These are phyloP conservation scores for Cephalotes varians DNA, from an alignment of 2,888 invertebrate species.

Conservation along the genomic window DNA sequence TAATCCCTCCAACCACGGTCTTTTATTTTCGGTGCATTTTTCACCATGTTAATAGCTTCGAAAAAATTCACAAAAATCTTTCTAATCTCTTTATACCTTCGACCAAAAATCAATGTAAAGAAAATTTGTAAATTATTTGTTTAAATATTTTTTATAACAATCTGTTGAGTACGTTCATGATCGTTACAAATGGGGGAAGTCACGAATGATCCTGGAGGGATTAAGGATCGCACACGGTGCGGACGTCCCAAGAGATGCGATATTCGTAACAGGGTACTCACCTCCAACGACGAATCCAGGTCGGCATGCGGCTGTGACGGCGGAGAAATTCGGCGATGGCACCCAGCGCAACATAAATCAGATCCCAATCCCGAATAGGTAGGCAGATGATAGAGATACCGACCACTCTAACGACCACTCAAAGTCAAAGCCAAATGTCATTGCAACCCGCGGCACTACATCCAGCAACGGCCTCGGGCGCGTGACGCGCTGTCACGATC, in stretches of 20 bases:
- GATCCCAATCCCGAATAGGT: constrained; percentile 56
- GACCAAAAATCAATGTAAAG: too few relatives aligned
- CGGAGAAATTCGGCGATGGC: constrained; percentile 67
- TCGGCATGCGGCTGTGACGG: constrained; percentile 13
- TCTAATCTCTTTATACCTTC: too few relatives aligned
- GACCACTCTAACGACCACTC: constrained; percentile 81
- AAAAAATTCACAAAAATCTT: too few relatives aligned
- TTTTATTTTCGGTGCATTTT: too few relatives aligned
- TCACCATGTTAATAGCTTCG: too few relatives aligned
- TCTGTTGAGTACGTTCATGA: too few relatives aligned
- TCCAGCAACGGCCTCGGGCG: constrained; percentile 64
- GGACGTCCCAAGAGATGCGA: background rate
- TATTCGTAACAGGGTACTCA: constrained; percentile 61
- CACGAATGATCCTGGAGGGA: background rate
- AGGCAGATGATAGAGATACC: constrained; percentile 71
- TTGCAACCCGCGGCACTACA: constrained; percentile 80
- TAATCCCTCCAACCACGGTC: too few relatives aligned
- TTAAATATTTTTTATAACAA: too few relatives aligned
- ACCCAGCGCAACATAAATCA: constrained; percentile 76
- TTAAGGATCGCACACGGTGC: background rate
- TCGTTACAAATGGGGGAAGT: too few relatives aligned
- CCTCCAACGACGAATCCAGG: constrained; percentile 50
- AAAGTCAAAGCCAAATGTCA: constrained; percentile 82
- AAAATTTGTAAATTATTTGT: too few relatives aligned
- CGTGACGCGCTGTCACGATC: constrained; percentile 77